Percentiles rank a stretch among this genome's conserved stretches.
Evolutionary conservation across 2,113 vertebrate species (phyloP).

Genomic region (Propithecus coquereli): DNA sequence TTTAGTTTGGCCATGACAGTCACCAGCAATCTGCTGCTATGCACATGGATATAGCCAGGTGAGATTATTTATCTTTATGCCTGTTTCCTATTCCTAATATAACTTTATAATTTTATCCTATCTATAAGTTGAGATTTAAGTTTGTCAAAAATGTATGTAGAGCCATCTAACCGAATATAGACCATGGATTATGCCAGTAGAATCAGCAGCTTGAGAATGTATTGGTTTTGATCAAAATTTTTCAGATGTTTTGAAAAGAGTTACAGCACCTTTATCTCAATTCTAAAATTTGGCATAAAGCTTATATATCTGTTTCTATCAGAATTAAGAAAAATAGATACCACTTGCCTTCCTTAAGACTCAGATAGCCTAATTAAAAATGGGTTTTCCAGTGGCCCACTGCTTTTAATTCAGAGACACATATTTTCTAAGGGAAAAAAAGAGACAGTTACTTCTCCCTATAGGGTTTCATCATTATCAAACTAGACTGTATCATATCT

Average conservation of each 20-base stretch:
- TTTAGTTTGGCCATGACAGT: background rate
- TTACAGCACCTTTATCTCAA: background rate
- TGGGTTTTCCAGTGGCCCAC: background rate
- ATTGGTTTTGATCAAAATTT: background rate
- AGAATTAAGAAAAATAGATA: background rate
- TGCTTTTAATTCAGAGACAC: slow-evolving; percentile 7
- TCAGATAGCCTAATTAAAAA: background rate
- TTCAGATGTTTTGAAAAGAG: slow-evolving; percentile 22
- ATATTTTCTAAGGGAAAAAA: background rate
- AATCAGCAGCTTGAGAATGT: background rate
- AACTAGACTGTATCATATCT: background rate
- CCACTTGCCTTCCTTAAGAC: background rate
- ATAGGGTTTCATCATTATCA: background rate
- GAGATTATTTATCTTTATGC: slow-evolving; percentile 16
- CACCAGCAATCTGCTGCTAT: slow-evolving; percentile 1
- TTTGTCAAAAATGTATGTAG: background rate
- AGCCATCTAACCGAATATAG: background rate
- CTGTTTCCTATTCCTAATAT: background rate
- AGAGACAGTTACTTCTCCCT: background rate
- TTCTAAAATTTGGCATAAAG: background rate
- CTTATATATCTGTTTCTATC: background rate
- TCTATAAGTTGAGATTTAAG: background rate
- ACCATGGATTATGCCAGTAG: background rate
- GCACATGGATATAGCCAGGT: background rate
- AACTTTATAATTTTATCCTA: slow-evolving; percentile 20